Percentiles rank a stretch among this genome's conserved stretches.
Conservation (phyloP, 2,113 vertebrate species). For the Tachuris rubrigastra region DNA sequence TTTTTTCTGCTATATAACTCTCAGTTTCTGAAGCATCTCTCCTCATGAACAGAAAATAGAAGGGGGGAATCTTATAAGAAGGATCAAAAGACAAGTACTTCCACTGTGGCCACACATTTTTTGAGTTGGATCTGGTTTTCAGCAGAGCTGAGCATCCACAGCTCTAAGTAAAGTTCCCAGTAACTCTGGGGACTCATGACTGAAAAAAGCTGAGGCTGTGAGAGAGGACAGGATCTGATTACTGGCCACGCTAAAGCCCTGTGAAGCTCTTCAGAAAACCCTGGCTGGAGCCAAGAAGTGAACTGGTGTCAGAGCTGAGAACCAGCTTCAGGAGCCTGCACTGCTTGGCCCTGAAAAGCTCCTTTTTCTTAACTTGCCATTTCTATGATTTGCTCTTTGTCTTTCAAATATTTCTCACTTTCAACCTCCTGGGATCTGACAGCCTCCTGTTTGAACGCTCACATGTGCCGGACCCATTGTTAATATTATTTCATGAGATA, state of each 20-base stretch:
- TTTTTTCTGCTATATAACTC: not conserved
- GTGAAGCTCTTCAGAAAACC: not conserved
- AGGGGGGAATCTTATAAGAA: not conserved
- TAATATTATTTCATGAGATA: constrained; percentile 54
- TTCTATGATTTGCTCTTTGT: constrained; percentile 35
- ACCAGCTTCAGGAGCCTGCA: not conserved
- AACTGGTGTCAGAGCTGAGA: not conserved
- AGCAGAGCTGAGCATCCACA: not conserved
- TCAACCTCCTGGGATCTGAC: not conserved
- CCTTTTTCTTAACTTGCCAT: not conserved
- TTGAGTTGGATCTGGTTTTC: not conserved
- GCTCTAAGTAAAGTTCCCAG: not conserved
- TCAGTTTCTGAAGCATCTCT: not conserved
- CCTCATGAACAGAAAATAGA: not conserved
- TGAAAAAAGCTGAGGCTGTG: not conserved
- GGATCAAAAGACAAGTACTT: not conserved
- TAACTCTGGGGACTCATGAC: not conserved
- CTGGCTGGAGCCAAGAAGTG: not conserved
- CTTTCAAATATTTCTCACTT: constrained; percentile 44
- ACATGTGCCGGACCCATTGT: not conserved
- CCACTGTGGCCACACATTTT: not conserved
- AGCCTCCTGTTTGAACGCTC: not conserved
- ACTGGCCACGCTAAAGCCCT: not conserved
- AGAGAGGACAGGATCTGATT: not conserved
- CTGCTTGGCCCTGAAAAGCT: rapidly evolving